Evolutionary conservation across 2,888 invertebrate genomes (phyloP), one percentile per base, ranked within the genome.

Genomic region (Campoplex nolae): DNA sequence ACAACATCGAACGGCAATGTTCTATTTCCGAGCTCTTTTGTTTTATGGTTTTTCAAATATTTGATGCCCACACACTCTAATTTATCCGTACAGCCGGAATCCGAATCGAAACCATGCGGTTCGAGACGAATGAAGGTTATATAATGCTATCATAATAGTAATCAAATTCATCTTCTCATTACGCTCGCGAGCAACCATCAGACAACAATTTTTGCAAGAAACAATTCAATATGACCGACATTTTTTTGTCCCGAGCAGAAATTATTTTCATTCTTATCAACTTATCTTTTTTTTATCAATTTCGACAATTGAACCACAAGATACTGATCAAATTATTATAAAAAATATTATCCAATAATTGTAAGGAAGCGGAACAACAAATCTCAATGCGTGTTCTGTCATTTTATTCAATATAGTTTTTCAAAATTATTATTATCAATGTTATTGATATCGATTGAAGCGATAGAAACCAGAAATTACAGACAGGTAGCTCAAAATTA

Each of bases 91-190:
- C 11, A 23, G 42, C 42, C 38, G 38, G 38, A 38, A 38, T 8
- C n/a, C 23, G 38, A 38, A 38, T 38, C 38, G 42, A 42, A 42
- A 68, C 42, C 23, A 42, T 11, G 42, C 42, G 68, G 68, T 68
- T 68, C n/a, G 68, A 68, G 42, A 68, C 42, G 42, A 68, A 68
- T 35, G 23, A 42, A 68, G 68, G 68, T 68, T 68, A 68, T 68
- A 42, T 68, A 68, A 68, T 38, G 16, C 42, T 42, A 38, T n/a
- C 68, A 18, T 42, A 68, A 38, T 42, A 42, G 42, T 42, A 68
- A 68, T 68, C n/a, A 35, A 51, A 35, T 54, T 38, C 45, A 45
- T 48, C 48, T 11, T 73, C n/a, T 35, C n/a, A n/a, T 56, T 54
- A 7, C 56, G 51, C 54, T 56, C 42, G 68, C 8, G 3, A 2